Base-by-base conservation (phyloP, 2,888 invertebrate genomes). In the Aromia moschata region DNA sequence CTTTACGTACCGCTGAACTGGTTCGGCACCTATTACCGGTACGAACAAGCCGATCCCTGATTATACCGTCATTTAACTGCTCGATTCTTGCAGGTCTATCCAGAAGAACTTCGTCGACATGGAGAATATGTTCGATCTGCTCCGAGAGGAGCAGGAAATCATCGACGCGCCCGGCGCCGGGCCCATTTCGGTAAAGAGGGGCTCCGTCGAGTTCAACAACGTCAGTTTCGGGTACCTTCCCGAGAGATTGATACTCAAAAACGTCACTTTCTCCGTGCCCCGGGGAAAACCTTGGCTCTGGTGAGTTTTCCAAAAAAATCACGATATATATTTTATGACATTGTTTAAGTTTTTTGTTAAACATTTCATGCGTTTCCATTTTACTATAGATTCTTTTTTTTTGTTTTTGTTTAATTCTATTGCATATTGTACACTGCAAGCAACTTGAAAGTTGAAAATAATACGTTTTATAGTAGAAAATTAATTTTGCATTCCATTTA, bases 121-220 rank as follows among this genome's bases (percentile, higher is more conserved):
- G 98, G 98, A 99, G 81, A 98, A 98, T 80, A 98, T 99, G 98
- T 96, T 98, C 78, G 97, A 98, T 70, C 81, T 99, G 62, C 84
- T 99, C 73, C 87, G 91, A 33, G 94, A 95, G 74, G 88, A 92
- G 40, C 88, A 91, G 52, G 97, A 98, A 83, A 88, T 98, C 16
- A 84, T 88, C 1, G 96, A 98, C 81, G 87, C 89, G 0, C 87
- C 90, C 0, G 90, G 91, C 52, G 95, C 96, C 5, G 86, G 86
- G 0, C 86, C 88, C 0, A 79, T 98, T 44, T 70, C 84, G 1
- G 82, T 93, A 7, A 84, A 86, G 38, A 86, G 87, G 52, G 94
- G 93, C 12, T 84, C 84, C 41, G 89, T 99, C 18, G 93, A 96
- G 79, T 97, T 98, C 80, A 86, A 87, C 17, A 90, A 97, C 77